phyloP scores from a whole-genome alignment of 2,113 vertebrate genomes.

The Anolis sagrei region DNA sequence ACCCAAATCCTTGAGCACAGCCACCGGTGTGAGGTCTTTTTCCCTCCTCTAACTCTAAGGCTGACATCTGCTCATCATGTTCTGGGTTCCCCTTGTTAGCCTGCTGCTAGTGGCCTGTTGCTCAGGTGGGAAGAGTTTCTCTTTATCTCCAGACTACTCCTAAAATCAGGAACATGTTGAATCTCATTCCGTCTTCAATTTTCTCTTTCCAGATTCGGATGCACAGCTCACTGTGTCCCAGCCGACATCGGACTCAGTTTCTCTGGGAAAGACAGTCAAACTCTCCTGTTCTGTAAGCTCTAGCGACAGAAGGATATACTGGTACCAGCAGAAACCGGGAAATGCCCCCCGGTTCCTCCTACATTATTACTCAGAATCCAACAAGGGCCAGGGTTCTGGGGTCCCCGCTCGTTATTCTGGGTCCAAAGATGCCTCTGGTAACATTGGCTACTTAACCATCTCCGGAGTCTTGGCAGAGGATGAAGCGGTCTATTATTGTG shows the following conservation, averaged over 20 bases:
- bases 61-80: too few relatives aligned
- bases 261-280: not conserved
- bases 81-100: too few relatives aligned
- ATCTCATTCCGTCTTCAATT: too few relatives aligned
- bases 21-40: too few relatives aligned
- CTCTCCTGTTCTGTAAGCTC: not conserved
- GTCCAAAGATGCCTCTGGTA: fast-evolving
- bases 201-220: not conserved
- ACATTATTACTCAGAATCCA: not conserved
- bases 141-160: too few relatives aligned
- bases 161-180: too few relatives aligned
- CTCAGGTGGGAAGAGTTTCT: too few relatives aligned
- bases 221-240: not conserved
- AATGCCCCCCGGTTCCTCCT: not conserved
- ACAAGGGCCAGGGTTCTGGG: not conserved
- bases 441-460: not conserved
- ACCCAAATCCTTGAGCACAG: too few relatives aligned
- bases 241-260: not conserved
- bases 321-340: not conserved
- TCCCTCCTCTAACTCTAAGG: too few relatives aligned
- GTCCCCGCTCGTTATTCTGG: not conserved
- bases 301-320: not conserved
- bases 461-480: not conserved
- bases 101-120: too few relatives aligned
- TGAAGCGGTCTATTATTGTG: not conserved